A percentile compares a stretch with the other conserved stretches of the same genome.
These are phyloP conservation scores for Oncorhynchus nerka DNA, from an alignment of 2,113 vertebrate species.

Conservation along the genomic window DNA sequence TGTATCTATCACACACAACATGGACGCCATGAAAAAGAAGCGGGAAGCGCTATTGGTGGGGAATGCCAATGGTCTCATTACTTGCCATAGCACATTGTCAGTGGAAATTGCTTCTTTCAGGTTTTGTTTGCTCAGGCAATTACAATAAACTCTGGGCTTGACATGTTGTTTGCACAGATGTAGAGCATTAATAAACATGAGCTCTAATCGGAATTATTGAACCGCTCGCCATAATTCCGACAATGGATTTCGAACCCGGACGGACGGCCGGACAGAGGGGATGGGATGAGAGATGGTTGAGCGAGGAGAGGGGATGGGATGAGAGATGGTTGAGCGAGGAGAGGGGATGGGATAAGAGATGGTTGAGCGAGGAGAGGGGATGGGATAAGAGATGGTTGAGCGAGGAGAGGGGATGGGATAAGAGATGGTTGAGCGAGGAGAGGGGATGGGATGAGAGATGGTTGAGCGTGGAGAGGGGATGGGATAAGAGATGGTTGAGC, in stretches of 20 bases:
- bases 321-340: too few species aligned
- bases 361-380: too few species aligned
- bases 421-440: too few species aligned
- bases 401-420: too few species aligned
- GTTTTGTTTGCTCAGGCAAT: constrained; percentile 99
- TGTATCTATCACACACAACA: constrained; percentile 89
- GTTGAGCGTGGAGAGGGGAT: too few species aligned
- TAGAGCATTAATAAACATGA: constrained; percentile 99
- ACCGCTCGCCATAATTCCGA: constrained; percentile 95
- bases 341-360: too few species aligned
- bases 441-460: too few species aligned
- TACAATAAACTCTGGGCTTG: constrained; percentile 99
- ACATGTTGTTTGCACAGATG: constrained; percentile 99
- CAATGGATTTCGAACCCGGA: constrained; percentile 92
- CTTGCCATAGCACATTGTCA: constrained; percentile 99
- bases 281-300: constrained; percentile 20
- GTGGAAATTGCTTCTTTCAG: constrained; percentile 99
- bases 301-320: neutral
- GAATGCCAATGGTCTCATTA: constrained; percentile 99
- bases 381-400: too few species aligned
- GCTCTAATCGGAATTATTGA: constrained; percentile 99
- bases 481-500: too few species aligned
- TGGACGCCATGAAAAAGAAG: constrained; percentile 82
- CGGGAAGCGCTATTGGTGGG: constrained; percentile 80
- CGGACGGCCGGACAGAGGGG: constrained; percentile 75